Evolutionary conservation across 35 echinoderm and acorn worm genomes (phyloP).

Genomic region (Patiria miniata): DNA sequence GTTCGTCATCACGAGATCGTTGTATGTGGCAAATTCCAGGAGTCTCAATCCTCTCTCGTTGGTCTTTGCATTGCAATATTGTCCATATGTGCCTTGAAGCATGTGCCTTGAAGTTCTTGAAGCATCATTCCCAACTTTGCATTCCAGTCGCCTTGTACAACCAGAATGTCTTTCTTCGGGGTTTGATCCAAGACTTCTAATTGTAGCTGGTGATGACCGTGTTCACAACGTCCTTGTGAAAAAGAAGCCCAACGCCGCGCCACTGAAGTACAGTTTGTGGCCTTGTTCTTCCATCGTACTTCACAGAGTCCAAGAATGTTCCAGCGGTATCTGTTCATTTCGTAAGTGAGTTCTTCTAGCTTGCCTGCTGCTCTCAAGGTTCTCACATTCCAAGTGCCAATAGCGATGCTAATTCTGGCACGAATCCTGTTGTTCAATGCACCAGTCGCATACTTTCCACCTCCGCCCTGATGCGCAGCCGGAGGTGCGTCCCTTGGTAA

Average conservation of each 20-base stretch:
- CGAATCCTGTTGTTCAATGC: background rate
- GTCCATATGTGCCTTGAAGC: constrained; percentile 12
- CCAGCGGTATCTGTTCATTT: constrained; percentile 51
- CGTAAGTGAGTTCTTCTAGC: constrained; percentile 15
- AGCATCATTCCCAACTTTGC: constrained; percentile 48
- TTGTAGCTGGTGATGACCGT: background rate
- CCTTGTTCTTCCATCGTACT: constrained; percentile 55
- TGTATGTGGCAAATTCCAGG: constrained; percentile 9
- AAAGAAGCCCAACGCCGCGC: constrained; percentile 43
- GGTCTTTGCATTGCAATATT: constrained; percentile 8
- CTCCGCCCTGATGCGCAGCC: constrained; percentile 13
- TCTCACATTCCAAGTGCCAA: constrained; percentile 62
- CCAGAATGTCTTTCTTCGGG: constrained; percentile 14
- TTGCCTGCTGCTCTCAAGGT: constrained; percentile 22
- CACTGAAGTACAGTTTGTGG: constrained; percentile 53
- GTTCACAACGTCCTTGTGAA: no score
- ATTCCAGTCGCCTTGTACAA: constrained; percentile 72
- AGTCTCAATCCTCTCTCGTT: constrained; percentile 12
- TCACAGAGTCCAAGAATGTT: constrained; percentile 39
- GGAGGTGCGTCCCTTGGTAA: constrained; percentile 19
- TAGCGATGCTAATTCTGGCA: constrained; percentile 16
- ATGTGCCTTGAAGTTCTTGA: constrained; percentile 19
- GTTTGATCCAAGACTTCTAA: background rate
- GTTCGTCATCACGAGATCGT: constrained; percentile 19
- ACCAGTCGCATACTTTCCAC: background rate